Evolutionary conservation across 2,797 vertebrate species (phyloP), one percentile per base, ranked within the genome.

Genomic region (Holocentrus rufus): DNA sequence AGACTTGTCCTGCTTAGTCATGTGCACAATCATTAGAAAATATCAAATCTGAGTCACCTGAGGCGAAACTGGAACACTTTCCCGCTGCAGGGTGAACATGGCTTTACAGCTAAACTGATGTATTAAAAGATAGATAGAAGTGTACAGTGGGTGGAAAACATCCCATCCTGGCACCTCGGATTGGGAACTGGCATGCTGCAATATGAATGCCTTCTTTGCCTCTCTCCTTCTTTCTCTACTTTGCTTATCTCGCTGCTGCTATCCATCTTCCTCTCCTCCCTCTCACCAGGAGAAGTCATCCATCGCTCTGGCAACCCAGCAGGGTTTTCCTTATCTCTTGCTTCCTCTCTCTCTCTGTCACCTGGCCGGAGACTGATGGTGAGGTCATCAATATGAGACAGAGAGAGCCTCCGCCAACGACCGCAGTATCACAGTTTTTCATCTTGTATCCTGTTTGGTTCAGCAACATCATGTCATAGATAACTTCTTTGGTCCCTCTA

Each of bases 261-360:
- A 83, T 87, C 75, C 69, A 83, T 86, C 85, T 82, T 74, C 68
- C 64, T 80, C 71, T 80, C 47, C 76, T 83, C 74, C 46, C 42
- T 39, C 76, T 83, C 27, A 77, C 76, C 63, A 75, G 72, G 72
- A 68, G 61, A 74, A 80, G 62, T 70, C 72, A 80, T 84, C 69
- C 76, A 81, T 88, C 18, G 79, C 58, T 69, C 69, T 74, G 72
- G 76, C 76, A 82, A 69, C 66, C 9, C 22, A 56, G 69, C 72
- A 34, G 61, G 69, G 82, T 84, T 84, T 84, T 80, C 87, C 84
- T 85, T 85, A 85, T 88, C 65, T 70, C 68, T 64, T 78, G 77
- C 76, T 76, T 74, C 47, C 72, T 69, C 67, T 66, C 49, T 65
- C 49, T 47, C 74, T 80, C 64, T 60, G 56, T 82, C 82, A 80